phyloP scores from a whole-genome alignment of 2,797 vertebrate species.

The Anabas testudineus region DNA sequence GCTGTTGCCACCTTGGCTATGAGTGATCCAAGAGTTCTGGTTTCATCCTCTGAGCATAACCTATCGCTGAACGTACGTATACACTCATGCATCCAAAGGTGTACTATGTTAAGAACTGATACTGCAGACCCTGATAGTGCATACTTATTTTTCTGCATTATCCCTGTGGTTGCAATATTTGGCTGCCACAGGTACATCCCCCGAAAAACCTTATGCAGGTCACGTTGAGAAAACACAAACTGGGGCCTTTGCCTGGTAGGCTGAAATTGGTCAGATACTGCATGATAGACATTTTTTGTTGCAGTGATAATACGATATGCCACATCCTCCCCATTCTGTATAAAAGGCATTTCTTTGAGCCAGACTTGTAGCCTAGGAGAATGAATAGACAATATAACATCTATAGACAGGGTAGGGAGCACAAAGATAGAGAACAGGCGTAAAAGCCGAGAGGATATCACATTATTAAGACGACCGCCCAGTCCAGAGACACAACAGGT shows the following conservation, averaged over 20 bases:
- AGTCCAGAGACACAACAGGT: constrained; percentile 75
- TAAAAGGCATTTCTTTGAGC: constrained; percentile 79
- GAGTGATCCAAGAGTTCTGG: constrained; percentile 70
- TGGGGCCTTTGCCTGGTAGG: constrained; percentile 69
- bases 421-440: constrained; percentile 87
- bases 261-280: constrained; percentile 73
- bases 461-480: constrained; percentile 35
- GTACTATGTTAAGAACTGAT: constrained; percentile 70
- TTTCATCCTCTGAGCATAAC: constrained; percentile 77
- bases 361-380: constrained; percentile 79
- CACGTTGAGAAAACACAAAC: constrained; percentile 84
- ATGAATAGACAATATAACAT: constrained; percentile 83
- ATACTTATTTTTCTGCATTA: constrained; percentile 9
- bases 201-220: constrained; percentile 85
- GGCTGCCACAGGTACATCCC: constrained; percentile 84
- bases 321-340: constrained; percentile 64
- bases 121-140: constrained; percentile 19
- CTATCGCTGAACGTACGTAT: constrained; percentile 87
- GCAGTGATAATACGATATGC: constrained; percentile 82
- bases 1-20: constrained; percentile 74
- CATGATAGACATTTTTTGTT: constrained; percentile 81
- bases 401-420: constrained; percentile 76
- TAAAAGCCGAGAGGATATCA: constrained; percentile 83
- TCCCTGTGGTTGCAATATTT: constrained; percentile 16
- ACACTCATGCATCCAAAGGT: constrained; percentile 91